A percentile compares a stretch with the other conserved stretches of the same genome.
Evolutionary conservation across 1,140 invertebrate genomes (phyloP).

Genomic region (Oryzaephilus surinamensis): DNA sequence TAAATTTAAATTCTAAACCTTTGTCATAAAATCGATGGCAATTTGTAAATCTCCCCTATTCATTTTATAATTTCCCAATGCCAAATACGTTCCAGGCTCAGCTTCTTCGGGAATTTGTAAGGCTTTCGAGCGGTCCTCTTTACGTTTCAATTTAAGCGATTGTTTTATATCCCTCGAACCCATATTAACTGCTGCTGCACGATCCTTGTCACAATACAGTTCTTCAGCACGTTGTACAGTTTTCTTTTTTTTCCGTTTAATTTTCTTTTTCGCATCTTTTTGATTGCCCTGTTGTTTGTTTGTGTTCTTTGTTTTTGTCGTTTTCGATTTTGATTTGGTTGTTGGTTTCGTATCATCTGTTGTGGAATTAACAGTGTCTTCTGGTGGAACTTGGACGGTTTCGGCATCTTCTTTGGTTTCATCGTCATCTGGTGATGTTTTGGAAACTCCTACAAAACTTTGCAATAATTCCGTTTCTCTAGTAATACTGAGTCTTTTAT

Average conservation of each 20-base stretch:
- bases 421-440: constrained; percentile 13
- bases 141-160: constrained; percentile 66
- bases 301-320: not conserved
- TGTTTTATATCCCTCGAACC: constrained; percentile 72
- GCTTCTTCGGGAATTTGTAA: constrained; percentile 68
- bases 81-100: constrained; percentile 61
- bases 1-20: constrained; percentile 45
- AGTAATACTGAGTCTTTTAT: constrained; percentile 40
- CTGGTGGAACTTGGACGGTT: constrained; percentile 9
- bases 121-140: constrained; percentile 61
- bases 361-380: constrained; percentile 32
- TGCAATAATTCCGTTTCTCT: constrained; percentile 62
- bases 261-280: constrained; percentile 13
- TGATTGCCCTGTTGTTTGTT: not conserved
- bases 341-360: constrained; percentile 31
- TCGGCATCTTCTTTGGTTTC: constrained; percentile 11
- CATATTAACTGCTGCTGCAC: constrained; percentile 78
- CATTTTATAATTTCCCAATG: constrained; percentile 63
- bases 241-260: constrained; percentile 40
- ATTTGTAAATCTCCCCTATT: constrained; percentile 55
- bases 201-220: constrained; percentile 79
- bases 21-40: constrained; percentile 65
- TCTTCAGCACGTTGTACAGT: constrained; percentile 48
- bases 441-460: constrained; percentile 58
- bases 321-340: constrained; percentile 26